Evolutionary conservation across 2,797 vertebrate species (phyloP), one percentile per base, ranked within the genome.

Genomic region (Parambassis ranga): DNA sequence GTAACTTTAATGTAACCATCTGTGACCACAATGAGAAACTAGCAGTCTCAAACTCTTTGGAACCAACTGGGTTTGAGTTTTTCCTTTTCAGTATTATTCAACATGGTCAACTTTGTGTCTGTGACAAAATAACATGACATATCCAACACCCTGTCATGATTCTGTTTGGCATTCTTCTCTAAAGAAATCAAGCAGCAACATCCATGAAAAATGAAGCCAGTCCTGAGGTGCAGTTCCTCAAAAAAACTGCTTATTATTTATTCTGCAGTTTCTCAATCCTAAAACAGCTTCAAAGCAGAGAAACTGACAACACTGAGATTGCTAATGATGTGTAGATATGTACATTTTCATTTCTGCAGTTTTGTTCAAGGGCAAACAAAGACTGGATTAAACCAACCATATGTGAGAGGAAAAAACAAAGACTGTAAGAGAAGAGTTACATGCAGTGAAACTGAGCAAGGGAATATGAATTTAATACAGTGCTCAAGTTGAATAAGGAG

Each of bases 401-500:
- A 3, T 3, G 8, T 19, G 30, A 35, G 30, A 24, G 24, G 20
- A 44, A 15, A n/a, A 4, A 10, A 6, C 20, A 43, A 24, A 19
- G 13, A 16, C 43, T 11, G 9, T 13, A 2, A 42, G 16, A 47
- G 55, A 49, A 69, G 18, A 47, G 16, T 11, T 53, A 65, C 58
- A 59, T 33, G 39, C 13, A 37, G 44, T 47, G 44, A 68, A 44
- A 57, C 27, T 32, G 51, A 61, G 60, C 32, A 15, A 19, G 26
- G 42, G 31, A 48, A 27, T 33, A 43, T 52, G 9, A 56, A 71
- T 76, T 75, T 69, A 56, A 79, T 63, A 41, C 53, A 38, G 55
- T 10, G 27, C 62, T 77, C 42, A 65, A 64, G 36, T 41, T 63
- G 55, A 71, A 67, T 36, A 57, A 75, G 68, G 52, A 70, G 60